Base-by-base conservation (phyloP, 2,797 vertebrate genomes). In the Hephaestus fuliginosus region DNA sequence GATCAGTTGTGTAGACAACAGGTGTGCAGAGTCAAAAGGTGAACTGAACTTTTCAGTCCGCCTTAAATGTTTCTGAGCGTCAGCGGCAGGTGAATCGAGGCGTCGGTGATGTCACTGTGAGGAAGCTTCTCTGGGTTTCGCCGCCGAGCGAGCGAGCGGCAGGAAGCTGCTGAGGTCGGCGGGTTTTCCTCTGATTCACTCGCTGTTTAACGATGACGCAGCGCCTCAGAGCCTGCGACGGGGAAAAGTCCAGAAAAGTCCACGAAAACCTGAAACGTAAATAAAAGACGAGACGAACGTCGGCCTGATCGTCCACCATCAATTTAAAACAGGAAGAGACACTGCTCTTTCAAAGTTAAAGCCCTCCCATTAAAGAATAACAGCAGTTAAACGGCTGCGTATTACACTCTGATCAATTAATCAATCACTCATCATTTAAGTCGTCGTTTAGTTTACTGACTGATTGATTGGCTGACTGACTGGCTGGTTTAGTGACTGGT, bases 101-200 rank as follows among this genome's bases (percentile, higher is more conserved):
- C 55, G 5, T 8, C 1, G 12, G 10, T 74, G 49, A 67, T 55
- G 82, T 81, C 73, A 70, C 30, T 55, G 44, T 64, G 56, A 25
- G 39, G 72, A 83, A 83, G 80, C 60, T 68, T 14, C 30, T 53
- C n/a, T 1, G 53, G 80, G 80, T 84, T 84, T 84, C 65, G 70
- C 77, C 74, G 51, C 85, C 68, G 51, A 41, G 74, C 14, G 58
- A 60, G 41, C 14, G 53, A n/a, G 1, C 18, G 56, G 64, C 68
- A 86, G 88, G 88, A 88, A 90, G 83, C 70, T 65, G 74, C 76
- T 87, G 88, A 90, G 89, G 87, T 89, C 20, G 51, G 43, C 46
- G 80, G 76, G 84, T 81, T 90, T 88, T 85, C 84, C 86, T 89
- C 58, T 82, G 68, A 83, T 69, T 85, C 74, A 73, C 25, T 3